These are phyloP conservation scores for Drosophila kanekoi DNA, from an alignment of 2,888 invertebrate genomes.

Conservation along the genomic window DNA sequence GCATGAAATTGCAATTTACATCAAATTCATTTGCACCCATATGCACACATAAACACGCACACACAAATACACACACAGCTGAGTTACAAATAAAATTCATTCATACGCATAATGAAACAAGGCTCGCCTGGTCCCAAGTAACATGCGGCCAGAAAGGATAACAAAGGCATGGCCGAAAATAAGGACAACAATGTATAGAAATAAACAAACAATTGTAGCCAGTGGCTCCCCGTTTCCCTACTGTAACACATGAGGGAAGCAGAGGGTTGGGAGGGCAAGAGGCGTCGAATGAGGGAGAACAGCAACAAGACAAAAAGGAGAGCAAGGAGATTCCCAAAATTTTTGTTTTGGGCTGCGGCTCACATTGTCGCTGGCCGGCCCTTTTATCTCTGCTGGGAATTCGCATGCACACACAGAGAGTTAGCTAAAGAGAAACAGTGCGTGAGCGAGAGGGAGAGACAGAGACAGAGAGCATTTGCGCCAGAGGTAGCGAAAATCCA, in stretches of 20 bases:
- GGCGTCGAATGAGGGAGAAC: slow-evolving; percentile 10
- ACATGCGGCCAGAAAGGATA: slow-evolving; percentile 65
- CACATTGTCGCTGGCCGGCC: slow-evolving; percentile 63
- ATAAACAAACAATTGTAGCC: slow-evolving; percentile 79
- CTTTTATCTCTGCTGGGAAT: slow-evolving; percentile 61
- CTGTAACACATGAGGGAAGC: neutral
- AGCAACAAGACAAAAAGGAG: slow-evolving; percentile 32
- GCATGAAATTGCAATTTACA: slow-evolving; percentile 82
- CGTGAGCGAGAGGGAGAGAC: slow-evolving; percentile 13
- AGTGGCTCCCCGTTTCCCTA: slow-evolving; percentile 26
- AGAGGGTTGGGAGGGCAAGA: neutral
- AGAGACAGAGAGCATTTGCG: slow-evolving; percentile 14
- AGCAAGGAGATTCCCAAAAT: slow-evolving; percentile 39
- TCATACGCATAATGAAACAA: slow-evolving; percentile 81
- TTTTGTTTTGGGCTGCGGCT: slow-evolving; percentile 38
- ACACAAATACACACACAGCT: slow-evolving; percentile 23
- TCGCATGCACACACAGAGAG: slow-evolving; percentile 24
- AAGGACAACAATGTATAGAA: slow-evolving; percentile 81
- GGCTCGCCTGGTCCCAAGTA: slow-evolving; percentile 40
- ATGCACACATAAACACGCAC: slow-evolving; percentile 51
- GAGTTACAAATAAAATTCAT: slow-evolving; percentile 80
- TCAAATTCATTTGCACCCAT: slow-evolving; percentile 81
- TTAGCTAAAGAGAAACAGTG: slow-evolving; percentile 9
- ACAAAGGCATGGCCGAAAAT: slow-evolving; percentile 70
- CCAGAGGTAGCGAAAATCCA: slow-evolving; percentile 74